A percentile compares a stretch with the other conserved stretches of the same genome.
phyloP scores from a whole-genome alignment of 2,797 vertebrate genomes.

The Danio albolineatus region DNA sequence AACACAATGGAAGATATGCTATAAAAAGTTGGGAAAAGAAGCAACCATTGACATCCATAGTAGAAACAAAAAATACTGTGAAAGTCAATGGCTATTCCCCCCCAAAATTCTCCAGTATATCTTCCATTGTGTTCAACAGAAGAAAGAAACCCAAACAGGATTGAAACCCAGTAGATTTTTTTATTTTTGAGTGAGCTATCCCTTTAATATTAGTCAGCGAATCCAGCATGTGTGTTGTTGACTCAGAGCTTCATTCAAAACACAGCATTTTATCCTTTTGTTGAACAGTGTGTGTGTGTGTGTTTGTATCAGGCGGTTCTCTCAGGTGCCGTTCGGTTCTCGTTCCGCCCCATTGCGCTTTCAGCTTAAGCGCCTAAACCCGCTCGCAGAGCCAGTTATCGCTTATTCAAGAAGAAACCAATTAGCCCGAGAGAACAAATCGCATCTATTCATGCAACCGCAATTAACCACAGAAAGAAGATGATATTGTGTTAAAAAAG shows the following conservation, averaged over 20 bases:
- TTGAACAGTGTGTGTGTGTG: neutral
- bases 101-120: too few species aligned
- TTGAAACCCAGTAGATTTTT: too few species aligned
- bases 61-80: too few species aligned
- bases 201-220: conserved; percentile 10
- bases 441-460: conserved; percentile 33
- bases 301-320: neutral
- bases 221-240: neutral
- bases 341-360: neutral
- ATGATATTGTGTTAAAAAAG: conserved; percentile 20
- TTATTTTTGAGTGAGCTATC: too few species aligned
- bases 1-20: too few species aligned
- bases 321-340: neutral
- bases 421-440: conserved; percentile 43
- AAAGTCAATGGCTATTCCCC: too few species aligned
- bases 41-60: too few species aligned
- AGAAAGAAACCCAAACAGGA: too few species aligned
- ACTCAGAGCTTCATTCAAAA: neutral
- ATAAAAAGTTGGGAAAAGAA: too few species aligned
- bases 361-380: neutral
- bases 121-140: too few species aligned
- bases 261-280: neutral
- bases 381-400: conserved; percentile 20
- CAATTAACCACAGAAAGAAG: conserved; percentile 49
- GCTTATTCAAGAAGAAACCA: conserved; percentile 38